Evolutionary conservation across 1,140 invertebrate species (phyloP), one percentile per base, ranked within the genome.

Genomic region (Chionoecetes opilio): DNA sequence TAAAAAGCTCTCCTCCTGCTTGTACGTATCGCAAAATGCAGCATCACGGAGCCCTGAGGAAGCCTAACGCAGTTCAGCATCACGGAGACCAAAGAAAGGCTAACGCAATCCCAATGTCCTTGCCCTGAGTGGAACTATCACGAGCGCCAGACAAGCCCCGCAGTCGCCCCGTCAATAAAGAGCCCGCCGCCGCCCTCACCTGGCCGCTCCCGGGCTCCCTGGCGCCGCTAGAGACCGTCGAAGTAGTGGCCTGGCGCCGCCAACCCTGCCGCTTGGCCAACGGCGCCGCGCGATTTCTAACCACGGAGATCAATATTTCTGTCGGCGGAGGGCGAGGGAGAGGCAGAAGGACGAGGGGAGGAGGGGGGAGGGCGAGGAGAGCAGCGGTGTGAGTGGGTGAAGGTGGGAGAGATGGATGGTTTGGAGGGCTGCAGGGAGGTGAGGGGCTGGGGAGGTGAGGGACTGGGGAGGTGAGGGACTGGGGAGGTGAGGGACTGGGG

Each of bases 251-350:
- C 63, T 75, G 63, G 63, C 63, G 63, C 63, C 63, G 63, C 63
- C 63, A 26, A n/a, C 63, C 63, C 63, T 75, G 11, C 63, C 63
- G 63, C 63, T 75, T 26, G 63, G 63, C 63, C 63, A 75, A 26
- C 63, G 63, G 63, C 63, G 63, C 63, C 63, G 63, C 63, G 63
- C 63, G 63, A 75, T 75, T 75, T 75, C 63, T 75, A 21, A 26
- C 63, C 63, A 75, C 63, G 63, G n/a, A 75, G 63, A 75, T 75
- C 63, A 75, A 75, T 75, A 75, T 75, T 75, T 75, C 63, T 75
- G 63, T 75, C 63, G 63, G 63, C 63, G 63, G 63, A 75, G 63
- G n/a, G 63, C 63, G 63, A 75, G 63, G 63, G 63, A 21, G 63
- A 26, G 63, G 21, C n/a, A 26, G 63, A 3, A 26, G 63, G 11